These are phyloP conservation scores for Acanthochromis polyacanthus DNA, from an alignment of 2,113 vertebrate genomes.

Conservation along the genomic window DNA sequence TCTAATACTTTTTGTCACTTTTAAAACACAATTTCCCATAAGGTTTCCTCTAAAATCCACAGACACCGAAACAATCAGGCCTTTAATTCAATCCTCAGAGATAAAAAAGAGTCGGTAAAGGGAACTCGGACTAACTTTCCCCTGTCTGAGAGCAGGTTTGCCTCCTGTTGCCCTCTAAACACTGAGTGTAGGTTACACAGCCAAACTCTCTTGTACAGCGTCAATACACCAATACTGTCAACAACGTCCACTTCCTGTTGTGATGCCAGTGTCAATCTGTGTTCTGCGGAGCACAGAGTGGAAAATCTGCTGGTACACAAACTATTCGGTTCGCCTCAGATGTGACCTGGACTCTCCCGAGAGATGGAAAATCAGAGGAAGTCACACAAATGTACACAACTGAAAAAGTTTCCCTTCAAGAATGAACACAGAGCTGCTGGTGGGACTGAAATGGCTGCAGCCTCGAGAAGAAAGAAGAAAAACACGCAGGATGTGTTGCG, in stretches of 20 bases:
- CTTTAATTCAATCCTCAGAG: not conserved
- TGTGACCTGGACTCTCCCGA: not conserved
- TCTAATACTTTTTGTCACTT: too few species aligned
- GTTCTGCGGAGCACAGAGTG: conserved; percentile 2
- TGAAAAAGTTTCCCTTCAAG: not conserved
- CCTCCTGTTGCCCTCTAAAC: conserved; percentile 30
- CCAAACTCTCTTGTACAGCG: conserved; percentile 25
- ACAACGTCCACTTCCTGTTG: conserved; percentile 39
- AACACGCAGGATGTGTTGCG: not conserved
- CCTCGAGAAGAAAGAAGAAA: not conserved
- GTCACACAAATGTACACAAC: too few species aligned
- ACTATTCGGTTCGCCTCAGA: not conserved
- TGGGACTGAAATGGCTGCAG: conserved; percentile 39
- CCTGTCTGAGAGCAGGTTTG: not conserved
- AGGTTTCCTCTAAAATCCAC: too few species aligned
- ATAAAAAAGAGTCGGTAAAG: not conserved
- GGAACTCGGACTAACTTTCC: not conserved
- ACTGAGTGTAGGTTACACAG: not conserved
- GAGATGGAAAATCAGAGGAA: too few species aligned
- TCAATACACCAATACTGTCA: conserved; percentile 58
- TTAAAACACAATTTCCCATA: too few species aligned
- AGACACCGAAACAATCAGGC: too few species aligned
- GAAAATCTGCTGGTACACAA: conserved; percentile 11
- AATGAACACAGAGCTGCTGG: conserved; percentile 28
- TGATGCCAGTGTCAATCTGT: conserved; percentile 41